Evolutionary conservation across 2,888 invertebrate species (phyloP), one percentile per base, ranked within the genome.

Genomic region (Agrotis puta): DNA sequence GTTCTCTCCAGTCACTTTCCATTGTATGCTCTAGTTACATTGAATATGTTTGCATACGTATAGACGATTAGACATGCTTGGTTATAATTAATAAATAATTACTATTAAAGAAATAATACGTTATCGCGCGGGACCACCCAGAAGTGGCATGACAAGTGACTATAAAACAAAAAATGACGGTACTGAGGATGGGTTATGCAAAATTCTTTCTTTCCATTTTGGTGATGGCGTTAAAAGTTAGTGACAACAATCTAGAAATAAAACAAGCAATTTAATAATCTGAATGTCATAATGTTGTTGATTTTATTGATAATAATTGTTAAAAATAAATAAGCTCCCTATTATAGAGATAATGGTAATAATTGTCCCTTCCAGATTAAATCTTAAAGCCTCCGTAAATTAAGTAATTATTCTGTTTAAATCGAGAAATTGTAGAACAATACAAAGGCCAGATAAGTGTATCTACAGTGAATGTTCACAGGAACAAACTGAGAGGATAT

Each of bases 401-500:
- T 77, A 33, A 73, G 72, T 65, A 64, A 72, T 18, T 45, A 50
- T 57, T 39, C 39, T 18, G 77, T 80, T 74, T 62, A 64, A 59
- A 74, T 76, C 79, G 33, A 76, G 62, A 68, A 48, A 77, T 62
- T 53, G 27, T 68, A 68, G 70, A 70, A 70, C 62, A 67, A 79
- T 66, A 45, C 64, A 73, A 79, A 76, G 65, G 79, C 72, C 64
- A 80, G 58, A 66, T 75, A 75, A 79, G 68, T 66, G 33, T 53
- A 76, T 72, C 54, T 59, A 56, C 59, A 70, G 81, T 69, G 70
- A 82, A 76, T 78, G 84, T 84, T 65, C 53, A 68, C 64, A 74
- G 82, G 76, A 79, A 70, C 45, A 59, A 74, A 64, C 59, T 27
- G 75, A 62, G 33, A 74, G 73, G 67, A 85, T 84, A 76, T 84